Conservation (phyloP, 2,888 invertebrate genomes). For the Acleris literana region DNA sequence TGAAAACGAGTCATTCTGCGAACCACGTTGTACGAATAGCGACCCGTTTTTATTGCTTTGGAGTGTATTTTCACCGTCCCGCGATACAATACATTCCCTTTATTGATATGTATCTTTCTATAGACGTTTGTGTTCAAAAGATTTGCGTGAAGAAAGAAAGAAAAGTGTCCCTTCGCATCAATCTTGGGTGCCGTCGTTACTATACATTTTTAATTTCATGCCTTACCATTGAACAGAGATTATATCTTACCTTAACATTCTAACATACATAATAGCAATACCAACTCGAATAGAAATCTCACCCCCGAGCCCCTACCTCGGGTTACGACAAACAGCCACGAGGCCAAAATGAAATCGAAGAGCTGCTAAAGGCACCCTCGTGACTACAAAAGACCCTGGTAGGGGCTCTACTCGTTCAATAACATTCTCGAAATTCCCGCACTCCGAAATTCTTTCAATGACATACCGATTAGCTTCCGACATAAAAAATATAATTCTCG, state of each 20-base stretch:
- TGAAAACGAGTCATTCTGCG: too few species aligned
- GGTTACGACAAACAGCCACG: constrained; percentile 36
- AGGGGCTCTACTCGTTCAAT: constrained; percentile 57
- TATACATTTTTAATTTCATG: constrained; percentile 61
- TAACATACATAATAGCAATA: constrained; percentile 72
- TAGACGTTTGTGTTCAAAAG: constrained; percentile 64
- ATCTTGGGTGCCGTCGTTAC: constrained; percentile 74
- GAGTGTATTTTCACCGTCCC: constrained; percentile 57
- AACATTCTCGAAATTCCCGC: constrained; percentile 61
- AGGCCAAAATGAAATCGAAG: constrained; percentile 23
- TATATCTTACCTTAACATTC: constrained; percentile 72
- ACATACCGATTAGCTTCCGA: constrained; percentile 77
- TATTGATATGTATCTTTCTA: constrained; percentile 82
- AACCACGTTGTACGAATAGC: too few species aligned
- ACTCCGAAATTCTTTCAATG: constrained; percentile 71
- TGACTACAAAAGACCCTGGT: constrained; percentile 48
- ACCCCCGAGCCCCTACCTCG: constrained; percentile 52
- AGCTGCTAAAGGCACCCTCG: constrained; percentile 46
- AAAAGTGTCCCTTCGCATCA: constrained; percentile 77
- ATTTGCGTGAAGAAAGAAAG: constrained; percentile 65
- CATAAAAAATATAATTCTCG: constrained; percentile 68
- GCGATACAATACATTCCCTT: constrained; percentile 67
- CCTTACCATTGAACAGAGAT: constrained; percentile 74
- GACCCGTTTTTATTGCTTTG: too few species aligned
- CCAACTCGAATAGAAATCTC: constrained; percentile 60